phyloP scores from a whole-genome alignment of 2,113 vertebrate species.

The Ailuropoda melanoleuca region DNA sequence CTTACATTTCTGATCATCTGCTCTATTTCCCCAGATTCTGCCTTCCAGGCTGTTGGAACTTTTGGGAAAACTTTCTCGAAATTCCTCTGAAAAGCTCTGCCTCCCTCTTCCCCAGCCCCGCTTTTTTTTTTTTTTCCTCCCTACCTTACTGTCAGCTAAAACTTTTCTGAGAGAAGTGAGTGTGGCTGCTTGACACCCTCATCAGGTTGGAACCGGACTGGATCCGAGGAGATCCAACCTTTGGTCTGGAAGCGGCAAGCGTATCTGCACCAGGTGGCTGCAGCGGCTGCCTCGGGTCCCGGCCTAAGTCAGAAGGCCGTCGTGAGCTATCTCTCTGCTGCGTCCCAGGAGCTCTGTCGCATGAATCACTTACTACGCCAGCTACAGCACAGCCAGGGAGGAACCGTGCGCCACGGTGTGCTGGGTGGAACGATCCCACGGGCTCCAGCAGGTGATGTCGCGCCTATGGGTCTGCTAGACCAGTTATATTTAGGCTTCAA shows the following conservation, averaged over 20 bases:
- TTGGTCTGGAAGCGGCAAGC: neutral
- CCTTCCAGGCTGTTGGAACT: neutral
- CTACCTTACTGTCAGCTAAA: neutral
- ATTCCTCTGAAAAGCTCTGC: neutral
- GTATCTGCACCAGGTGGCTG: slow-evolving; percentile 57
- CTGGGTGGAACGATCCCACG: neutral
- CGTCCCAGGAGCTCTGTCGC: slow-evolving; percentile 39
- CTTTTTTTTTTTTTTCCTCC: neutral
- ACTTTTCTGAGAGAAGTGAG: neutral
- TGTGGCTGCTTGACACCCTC: neutral
- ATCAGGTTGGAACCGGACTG: slow-evolving; percentile 15
- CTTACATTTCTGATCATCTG: neutral
- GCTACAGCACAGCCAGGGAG: neutral
- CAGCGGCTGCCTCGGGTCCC: neutral
- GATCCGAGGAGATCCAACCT: neutral
- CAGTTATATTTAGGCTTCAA: neutral
- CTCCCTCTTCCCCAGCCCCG: neutral
- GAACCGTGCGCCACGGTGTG: neutral
- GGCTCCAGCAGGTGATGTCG: neutral
- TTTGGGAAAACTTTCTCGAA: neutral
- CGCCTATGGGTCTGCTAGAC: neutral
- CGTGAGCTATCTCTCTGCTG: slow-evolving; percentile 49
- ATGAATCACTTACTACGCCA: neutral
- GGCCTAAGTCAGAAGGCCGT: neutral
- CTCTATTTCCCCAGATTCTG: neutral